Evolutionary conservation across 2,797 vertebrate genomes (phyloP), one percentile per base, ranked within the genome.

Genomic region (Cynopterus sphinx): DNA sequence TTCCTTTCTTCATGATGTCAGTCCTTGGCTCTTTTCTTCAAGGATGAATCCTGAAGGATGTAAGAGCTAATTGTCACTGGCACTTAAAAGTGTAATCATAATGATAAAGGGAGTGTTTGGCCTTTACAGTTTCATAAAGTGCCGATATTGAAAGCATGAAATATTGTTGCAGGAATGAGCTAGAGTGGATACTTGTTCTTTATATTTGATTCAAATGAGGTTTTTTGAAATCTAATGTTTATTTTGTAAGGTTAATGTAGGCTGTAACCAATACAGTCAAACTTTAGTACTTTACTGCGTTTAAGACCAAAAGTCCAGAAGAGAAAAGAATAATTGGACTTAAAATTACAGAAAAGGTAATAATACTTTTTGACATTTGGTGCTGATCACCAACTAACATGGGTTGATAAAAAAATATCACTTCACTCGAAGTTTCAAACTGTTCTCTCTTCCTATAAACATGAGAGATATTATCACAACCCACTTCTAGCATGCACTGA

Each of bases 191-290:
- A 84, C 79, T 96, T 95, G n/a, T 51, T 96, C 82, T 96, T 98
- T 95, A 77, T n/a, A 57, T 6, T 97, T 96, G 61, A 96, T 96
- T 97, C 41, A 97, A 95, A 97, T 88, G 78, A 71, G 2, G 13
- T 2, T 24, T 91, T 97, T 97, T n/a, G 16, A 96, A 83, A 96
- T 81, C 91, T 79, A 87, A 84, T 87, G 46, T 82, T 96, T 96
- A 88, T 95, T 96, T 98, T 97, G 53, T 49, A 95, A 97, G 95
- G 96, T 92, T 74, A 91, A 41, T 94, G 68, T 8, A 81, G 43
- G 0, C 43, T 95, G 31, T 89, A 96, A 87, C 93, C 73, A 95
- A 31, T 96, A 88, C 28, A 97, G 46, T 82, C 68, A 96, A 95
- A 95, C 19, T 89, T 91, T 21, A 97, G 7, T 28, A 92, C 79